These are phyloP conservation scores for Taxidea taxus DNA, from an alignment of 2,113 vertebrate genomes.

Conservation along the genomic window DNA sequence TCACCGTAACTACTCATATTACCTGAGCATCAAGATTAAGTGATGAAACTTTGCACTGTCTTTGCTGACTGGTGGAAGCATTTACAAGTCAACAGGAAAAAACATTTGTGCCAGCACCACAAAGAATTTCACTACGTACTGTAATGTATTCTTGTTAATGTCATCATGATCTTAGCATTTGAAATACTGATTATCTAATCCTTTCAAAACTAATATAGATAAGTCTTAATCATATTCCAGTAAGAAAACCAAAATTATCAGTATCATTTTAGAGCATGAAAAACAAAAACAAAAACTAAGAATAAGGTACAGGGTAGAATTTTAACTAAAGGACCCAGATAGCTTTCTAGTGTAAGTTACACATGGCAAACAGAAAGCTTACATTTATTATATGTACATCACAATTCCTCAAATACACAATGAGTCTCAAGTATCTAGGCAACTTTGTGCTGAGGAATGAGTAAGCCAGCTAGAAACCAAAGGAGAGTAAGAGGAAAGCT, in stretches of 20 bases:
- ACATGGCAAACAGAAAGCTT: too few species aligned
- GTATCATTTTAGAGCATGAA: neutral
- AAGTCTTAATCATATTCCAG: neutral
- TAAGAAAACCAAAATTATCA: slow-evolving; percentile 26
- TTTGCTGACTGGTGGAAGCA: neutral
- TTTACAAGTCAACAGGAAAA: neutral
- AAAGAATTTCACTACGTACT: neutral
- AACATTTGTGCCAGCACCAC: neutral
- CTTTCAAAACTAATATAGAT: neutral
- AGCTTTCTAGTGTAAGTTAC: too few species aligned
- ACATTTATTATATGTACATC: neutral
- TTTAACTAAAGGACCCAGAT: too few species aligned
- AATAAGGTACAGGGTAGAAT: too few species aligned
- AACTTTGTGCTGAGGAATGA: neutral
- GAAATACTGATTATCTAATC: neutral
- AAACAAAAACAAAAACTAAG: neutral
- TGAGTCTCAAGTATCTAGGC: neutral
- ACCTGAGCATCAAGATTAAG: too few species aligned
- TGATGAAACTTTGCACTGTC: neutral
- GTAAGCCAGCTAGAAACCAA: neutral
- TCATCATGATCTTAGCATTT: neutral
- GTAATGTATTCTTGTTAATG: neutral
- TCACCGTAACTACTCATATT: too few species aligned
- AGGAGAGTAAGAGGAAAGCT: neutral
- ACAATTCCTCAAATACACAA: neutral